These are phyloP conservation scores for Acholoe squamosa DNA, from an alignment of 2,888 invertebrate species.

Conservation along the genomic window DNA sequence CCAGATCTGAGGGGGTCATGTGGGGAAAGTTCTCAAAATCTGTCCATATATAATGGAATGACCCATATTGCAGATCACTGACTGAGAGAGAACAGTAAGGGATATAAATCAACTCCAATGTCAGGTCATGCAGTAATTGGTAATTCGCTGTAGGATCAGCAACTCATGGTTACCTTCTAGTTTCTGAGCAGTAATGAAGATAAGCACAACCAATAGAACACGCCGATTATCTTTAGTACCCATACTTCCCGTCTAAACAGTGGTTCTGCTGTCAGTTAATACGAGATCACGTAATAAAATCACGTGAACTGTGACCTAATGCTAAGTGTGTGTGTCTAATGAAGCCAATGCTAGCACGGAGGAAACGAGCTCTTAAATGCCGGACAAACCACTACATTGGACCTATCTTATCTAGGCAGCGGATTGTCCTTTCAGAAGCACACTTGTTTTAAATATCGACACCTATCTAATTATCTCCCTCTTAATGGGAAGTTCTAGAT, in stretches of 20 bases:
- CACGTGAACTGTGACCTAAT: neutral
- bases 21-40: too few species aligned
- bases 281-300: neutral
- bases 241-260: neutral
- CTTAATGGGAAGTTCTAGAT: neutral
- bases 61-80: too few species aligned
- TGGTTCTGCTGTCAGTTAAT: neutral
- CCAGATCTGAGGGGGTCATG: too few species aligned
- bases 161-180: neutral
- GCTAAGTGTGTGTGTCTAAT: neutral
- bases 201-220: neutral
- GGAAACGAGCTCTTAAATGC: neutral
- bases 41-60: too few species aligned
- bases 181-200: slow-evolving; percentile 16
- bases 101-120: neutral
- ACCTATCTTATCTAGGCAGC: neutral
- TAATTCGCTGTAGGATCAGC: neutral
- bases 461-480: slow-evolving; percentile 1
- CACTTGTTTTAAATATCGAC: neutral
- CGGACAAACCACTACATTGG: neutral
- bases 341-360: neutral
- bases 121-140: neutral
- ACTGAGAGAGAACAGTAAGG: too few species aligned
- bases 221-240: neutral
- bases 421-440: neutral